Evolutionary conservation across 2,888 invertebrate species (phyloP), one percentile per base, ranked within the genome.

Genomic region (Octodonta nipae): DNA sequence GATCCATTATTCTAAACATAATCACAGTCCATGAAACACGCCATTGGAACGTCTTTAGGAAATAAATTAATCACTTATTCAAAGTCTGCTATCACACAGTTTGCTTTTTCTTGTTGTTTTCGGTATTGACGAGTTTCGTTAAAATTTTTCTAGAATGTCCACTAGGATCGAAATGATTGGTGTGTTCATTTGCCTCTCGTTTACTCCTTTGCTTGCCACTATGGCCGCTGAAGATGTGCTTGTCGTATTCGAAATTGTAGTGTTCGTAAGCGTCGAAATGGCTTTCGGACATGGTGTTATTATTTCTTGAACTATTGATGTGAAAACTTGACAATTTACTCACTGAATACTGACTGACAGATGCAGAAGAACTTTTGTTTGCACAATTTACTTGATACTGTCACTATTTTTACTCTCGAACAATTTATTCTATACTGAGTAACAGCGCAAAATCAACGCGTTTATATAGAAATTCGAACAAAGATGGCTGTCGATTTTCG

Each of bases 111-210:
- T 78, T 81, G 60, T 87, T 86, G 48, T 73, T 75, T 61, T 87
- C 82, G 16, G 85, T 78, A 60, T 89, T 89, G 60, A 76, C 73
- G 44, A 88, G 60, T 64, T 89, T 89, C 35, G 81, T 83, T 17
- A 80, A 68, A 56, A 88, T 78, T 70, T 93, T 93, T 62, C 92
- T 78, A 32, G 86, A 85, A 72, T 93, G 91, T 47, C 92, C 92
- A 55, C 76, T 78, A 40, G 91, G 89, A 63, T 92, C 91, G 63
- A 75, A 76, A 63, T 87, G 88, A 64, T 92, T 91, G 25, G 88
- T 88, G 63, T 92, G 86, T 47, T 78, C 78, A 55, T 68, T 75
- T 26, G 79, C 86, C 65, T 92, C 92, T 60, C 80, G 83, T 69
- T 92, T 91, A 37, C 80, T 73, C 44, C 91, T 71, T 53, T 88